phyloP scores from a whole-genome alignment of 2,797 vertebrate species.

The Liparis tanakae region DNA sequence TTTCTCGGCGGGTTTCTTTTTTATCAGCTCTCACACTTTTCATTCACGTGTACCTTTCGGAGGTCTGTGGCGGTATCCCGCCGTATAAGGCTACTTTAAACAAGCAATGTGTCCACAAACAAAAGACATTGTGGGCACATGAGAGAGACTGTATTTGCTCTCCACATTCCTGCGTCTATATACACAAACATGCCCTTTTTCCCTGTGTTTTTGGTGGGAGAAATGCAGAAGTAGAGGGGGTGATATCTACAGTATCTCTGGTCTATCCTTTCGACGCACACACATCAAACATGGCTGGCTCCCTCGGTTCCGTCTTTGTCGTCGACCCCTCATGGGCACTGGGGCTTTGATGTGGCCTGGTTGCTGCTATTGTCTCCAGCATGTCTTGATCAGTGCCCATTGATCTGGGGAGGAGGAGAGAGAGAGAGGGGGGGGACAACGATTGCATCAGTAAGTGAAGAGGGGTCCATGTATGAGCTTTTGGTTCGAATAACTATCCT shows the following conservation, averaged over 20 bases:
- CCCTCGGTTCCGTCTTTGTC: conserved; percentile 66
- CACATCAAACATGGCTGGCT: conserved; percentile 58
- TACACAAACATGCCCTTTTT: neutral
- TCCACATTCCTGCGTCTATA: neutral
- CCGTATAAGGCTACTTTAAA: neutral
- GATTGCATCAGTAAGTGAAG: conserved; percentile 26
- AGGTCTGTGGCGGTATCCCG: conserved; percentile 2
- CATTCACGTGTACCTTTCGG: conserved; percentile 19
- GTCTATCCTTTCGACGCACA: conserved; percentile 24
- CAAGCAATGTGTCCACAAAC: neutral
- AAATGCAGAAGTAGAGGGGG: neutral
- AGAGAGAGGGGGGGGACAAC: neutral
- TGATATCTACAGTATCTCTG: conserved; percentile 14
- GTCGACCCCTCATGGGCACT: conserved; percentile 61
- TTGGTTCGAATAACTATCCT: neutral
- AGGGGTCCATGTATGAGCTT: neutral
- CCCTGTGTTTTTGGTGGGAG: neutral
- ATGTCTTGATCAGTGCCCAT: conserved; percentile 66
- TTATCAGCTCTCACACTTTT: neutral
- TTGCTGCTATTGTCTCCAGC: conserved; percentile 58
- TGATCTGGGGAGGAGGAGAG: conserved; percentile 44
- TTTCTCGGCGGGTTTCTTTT: conserved; percentile 41
- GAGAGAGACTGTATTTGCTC: neutral
- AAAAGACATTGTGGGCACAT: neutral
- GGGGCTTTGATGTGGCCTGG: conserved; percentile 65